These are phyloP conservation scores for Drosophila santomea DNA, from an alignment of 1,140 invertebrate genomes.

Conservation along the genomic window DNA sequence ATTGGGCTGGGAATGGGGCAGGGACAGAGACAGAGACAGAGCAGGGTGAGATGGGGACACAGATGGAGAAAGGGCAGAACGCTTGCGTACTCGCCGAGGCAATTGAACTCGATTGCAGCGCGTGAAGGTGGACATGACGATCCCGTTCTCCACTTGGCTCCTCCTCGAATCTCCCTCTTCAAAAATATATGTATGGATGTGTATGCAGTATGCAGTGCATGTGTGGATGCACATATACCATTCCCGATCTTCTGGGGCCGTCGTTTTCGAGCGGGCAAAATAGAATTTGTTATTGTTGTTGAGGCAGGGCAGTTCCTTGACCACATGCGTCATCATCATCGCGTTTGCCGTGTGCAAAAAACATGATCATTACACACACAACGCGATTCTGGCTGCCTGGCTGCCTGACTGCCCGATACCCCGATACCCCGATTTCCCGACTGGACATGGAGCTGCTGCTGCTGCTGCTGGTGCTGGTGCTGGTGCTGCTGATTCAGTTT, in stretches of 20 bases:
- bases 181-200: not conserved
- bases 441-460: slow-evolving; percentile 52
- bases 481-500: slow-evolving; percentile 47
- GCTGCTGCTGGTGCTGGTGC: slow-evolving; percentile 34
- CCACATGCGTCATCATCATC: slow-evolving; percentile 79
- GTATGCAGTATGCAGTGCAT: slow-evolving; percentile 10
- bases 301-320: slow-evolving; percentile 70
- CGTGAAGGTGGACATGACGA: slow-evolving; percentile 77
- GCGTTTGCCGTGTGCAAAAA: slow-evolving; percentile 67
- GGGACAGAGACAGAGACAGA: not conserved
- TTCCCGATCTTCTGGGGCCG: slow-evolving; percentile 19
- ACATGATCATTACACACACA: slow-evolving; percentile 57
- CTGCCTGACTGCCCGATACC: slow-evolving; percentile 36
- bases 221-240: not conserved
- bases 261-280: slow-evolving; percentile 38
- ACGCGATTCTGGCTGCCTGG: slow-evolving; percentile 43
- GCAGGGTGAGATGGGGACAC: slow-evolving; percentile 29
- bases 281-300: slow-evolving; percentile 75
- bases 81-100: slow-evolving; percentile 66
- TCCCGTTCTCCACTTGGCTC: slow-evolving; percentile 38
- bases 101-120: slow-evolving; percentile 73
- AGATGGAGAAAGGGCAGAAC: slow-evolving; percentile 51
- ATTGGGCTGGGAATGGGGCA: slow-evolving; percentile 3
- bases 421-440: slow-evolving; percentile 8
- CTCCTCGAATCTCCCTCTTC: not conserved